Evolutionary conservation across 2,113 vertebrate species (phyloP).

Genomic region (Platysternon megacephalum): DNA sequence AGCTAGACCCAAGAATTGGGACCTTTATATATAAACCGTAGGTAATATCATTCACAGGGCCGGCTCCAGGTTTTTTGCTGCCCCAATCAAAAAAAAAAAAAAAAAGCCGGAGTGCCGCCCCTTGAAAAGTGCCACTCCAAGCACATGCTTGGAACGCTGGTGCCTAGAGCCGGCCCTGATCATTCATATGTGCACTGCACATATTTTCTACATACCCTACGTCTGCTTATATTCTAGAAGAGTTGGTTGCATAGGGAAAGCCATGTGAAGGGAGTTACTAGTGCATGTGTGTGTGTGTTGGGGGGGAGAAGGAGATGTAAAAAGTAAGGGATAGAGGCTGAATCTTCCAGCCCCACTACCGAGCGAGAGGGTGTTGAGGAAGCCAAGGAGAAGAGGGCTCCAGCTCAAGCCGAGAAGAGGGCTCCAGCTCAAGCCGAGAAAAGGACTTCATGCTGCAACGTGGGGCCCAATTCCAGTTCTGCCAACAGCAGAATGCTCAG

Average conservation of each 20-base stretch:
- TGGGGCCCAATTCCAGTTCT: neutral
- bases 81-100: too few relatives aligned
- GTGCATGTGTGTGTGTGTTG: neutral
- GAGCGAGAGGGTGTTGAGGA: neutral
- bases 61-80: too few relatives aligned
- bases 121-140: too few relatives aligned
- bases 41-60: neutral
- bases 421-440: neutral
- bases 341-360: neutral
- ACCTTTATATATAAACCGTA: neutral
- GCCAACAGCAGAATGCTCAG: neutral
- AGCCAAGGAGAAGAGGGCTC: neutral
- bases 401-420: neutral
- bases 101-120: too few relatives aligned
- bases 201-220: neutral
- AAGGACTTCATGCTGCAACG: neutral
- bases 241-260: neutral
- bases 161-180: neutral
- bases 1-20: neutral
- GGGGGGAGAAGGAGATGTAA: neutral
- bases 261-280: neutral
- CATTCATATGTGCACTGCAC: neutral
- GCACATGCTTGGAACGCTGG: too few relatives aligned
- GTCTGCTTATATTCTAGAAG: neutral
- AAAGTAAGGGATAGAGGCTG: neutral